Base-by-base conservation (phyloP, 2,797 vertebrate species). In the Apogon hyalosoma region DNA sequence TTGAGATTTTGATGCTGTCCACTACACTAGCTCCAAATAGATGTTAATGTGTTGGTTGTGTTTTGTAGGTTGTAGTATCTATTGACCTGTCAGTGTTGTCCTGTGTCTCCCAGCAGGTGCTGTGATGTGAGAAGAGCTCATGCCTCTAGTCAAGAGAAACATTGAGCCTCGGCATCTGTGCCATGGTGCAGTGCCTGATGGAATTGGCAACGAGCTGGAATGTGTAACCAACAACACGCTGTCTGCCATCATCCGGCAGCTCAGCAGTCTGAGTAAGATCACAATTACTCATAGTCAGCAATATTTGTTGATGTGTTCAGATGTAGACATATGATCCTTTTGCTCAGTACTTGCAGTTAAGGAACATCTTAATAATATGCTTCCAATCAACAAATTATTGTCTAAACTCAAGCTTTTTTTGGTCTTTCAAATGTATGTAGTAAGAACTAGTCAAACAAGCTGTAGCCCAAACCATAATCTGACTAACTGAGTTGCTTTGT, bases 171-270 rank as follows among this genome's bases (percentile, higher is more conserved):
- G 92, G 70, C 96, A 96, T 75, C 85, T 97, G 41, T 95, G 96
- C 86, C 93, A 92, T 6, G 87, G 92, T 1, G 86, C 90, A 8
- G 92, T 96, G 48, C 96, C 96, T 0, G 93, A 95, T n/a, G 92
- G 91, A 42, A 94, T 96, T 60, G 94, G 93, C n/a, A 95, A 84
- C 9, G 96, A 97, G 87, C 90, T 98, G 92, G 96, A 98, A 70
- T 97, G 96, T 83, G 96, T 98, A 66, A 96, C 95, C 84, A 98
- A 98, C 92, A 97, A 95, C 89, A 96, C 95, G 0, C 89, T 98
- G 69, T 96, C 96, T 0, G 90, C 95, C 86, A 95, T 98, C 86
- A 97, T 98, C 86, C 96, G 94, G 36, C 96, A 98, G 85, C 94
- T 97, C 86, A 96, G 96, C 63, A 95, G 95, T 68, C 93, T 97